Base-by-base conservation (phyloP, 2,797 vertebrate species). In the Hyperoplus lanceolatus region DNA sequence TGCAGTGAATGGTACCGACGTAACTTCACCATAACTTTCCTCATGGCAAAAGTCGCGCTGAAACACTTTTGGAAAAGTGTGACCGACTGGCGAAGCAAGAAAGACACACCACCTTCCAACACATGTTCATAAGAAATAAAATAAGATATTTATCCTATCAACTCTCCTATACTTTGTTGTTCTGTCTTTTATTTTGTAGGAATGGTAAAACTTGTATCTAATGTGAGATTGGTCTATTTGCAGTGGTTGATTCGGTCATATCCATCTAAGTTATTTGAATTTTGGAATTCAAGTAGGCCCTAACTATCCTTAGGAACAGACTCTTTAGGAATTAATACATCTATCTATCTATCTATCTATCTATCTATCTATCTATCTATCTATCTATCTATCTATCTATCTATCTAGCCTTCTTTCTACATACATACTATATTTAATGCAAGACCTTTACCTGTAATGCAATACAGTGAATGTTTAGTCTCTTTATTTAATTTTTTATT, bases 1-100 rank as follows among this genome's bases (percentile, higher is more conserved):
- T 79, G 0, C 81, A 99, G 98, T 89, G 97, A 97, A 70, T 99
- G 98, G 98, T 99, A 99, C 93, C 94, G 90, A 81, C 96, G 91
- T n/a, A 99, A 99, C 87, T 96, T 99, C 87, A 93, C 92, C 81
- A 98, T 99, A 92, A 99, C 98, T 0, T 89, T 96, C 73, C 94
- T 98, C 73, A 98, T 99, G 98, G 97, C 94, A 64, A 95, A 90
- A 88, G 96, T 98, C 61, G 86, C 93, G 45, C 51, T 99, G 64
- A 76, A 63, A 50, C 95, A 90, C 86, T 65, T 90, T 36, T 96
- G 97, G 96, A 96, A 46, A 79, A 94, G 77, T 49, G 83, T 97
- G 41, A 80, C 83, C 0, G 69, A 81, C 74, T 93, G 88, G 79
- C 79, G 70, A 74, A 80, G 70, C 7, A 88, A 45, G 61, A 90